phyloP scores from a whole-genome alignment of 2,797 vertebrate genomes.

The Potorous gilbertii region DNA sequence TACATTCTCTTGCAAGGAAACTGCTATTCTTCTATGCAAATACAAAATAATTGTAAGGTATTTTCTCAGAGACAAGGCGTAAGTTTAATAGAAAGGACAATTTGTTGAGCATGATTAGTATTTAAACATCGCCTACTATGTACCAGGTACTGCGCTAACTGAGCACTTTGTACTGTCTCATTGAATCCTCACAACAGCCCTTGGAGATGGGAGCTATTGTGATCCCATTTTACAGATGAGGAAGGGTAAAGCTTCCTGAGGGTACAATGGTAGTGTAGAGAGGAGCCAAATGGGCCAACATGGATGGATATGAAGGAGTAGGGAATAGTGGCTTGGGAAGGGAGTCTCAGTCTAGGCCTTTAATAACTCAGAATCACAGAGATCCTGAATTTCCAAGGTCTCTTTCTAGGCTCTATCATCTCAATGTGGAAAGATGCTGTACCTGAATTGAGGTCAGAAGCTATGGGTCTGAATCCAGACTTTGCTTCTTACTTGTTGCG shows the following conservation, averaged over 20 bases:
- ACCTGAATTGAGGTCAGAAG: not conserved
- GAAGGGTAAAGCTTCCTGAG: not conserved
- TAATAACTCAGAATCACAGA: not conserved
- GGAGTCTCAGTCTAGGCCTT: not conserved
- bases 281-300: not conserved
- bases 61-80: not conserved
- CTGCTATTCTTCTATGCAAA: not conserved
- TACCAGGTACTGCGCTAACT: not conserved
- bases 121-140: not conserved
- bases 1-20: not conserved
- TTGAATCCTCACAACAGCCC: not conserved
- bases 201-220: not conserved
- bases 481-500: not conserved
- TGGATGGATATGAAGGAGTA: not conserved
- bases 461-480: not conserved
- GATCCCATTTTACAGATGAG: not conserved
- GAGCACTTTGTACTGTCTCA: not conserved
- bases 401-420: not conserved
- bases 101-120: not conserved
- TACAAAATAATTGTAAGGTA: not conserved
- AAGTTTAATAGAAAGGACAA: not conserved
- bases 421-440: too few species aligned
- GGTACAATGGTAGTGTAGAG: fast-evolving
- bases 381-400: not conserved
- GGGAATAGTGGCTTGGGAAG: not conserved